Evolutionary conservation across 1,140 invertebrate genomes (phyloP).

Genomic region (Fopius arisanus): DNA sequence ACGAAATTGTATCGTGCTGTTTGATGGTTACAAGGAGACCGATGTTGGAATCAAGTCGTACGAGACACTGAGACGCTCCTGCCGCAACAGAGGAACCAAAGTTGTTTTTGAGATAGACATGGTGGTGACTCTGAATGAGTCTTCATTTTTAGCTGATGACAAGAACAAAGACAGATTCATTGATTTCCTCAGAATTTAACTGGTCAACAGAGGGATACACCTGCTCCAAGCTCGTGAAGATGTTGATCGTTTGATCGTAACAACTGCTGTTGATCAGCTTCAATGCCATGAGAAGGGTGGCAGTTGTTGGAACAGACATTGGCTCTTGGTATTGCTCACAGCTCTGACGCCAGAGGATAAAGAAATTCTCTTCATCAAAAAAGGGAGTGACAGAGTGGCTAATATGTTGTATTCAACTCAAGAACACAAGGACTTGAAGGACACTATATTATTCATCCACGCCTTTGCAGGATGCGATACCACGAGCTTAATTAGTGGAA

Average conservation of each 20-base stretch:
- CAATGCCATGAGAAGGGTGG: background rate
- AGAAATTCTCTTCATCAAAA: background rate
- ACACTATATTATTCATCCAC: background rate
- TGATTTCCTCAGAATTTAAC: background rate
- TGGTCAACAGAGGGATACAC: background rate
- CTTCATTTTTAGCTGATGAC: constrained; percentile 10
- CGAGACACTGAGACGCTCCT: background rate
- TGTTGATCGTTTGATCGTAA: constrained; percentile 27
- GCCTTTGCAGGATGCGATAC: constrained; percentile 17
- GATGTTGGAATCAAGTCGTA: background rate
- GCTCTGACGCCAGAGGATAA: background rate
- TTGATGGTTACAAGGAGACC: background rate
- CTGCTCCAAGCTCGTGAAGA: constrained; percentile 19
- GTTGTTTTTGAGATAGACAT: background rate
- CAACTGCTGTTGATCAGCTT: constrained; percentile 17
- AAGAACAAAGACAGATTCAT: constrained; percentile 22
- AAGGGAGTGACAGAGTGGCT: background rate
- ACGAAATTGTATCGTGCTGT: background rate
- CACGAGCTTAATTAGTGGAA: background rate
- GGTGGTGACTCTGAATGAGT: background rate
- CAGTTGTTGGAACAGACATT: background rate
- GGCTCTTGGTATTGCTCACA: background rate
- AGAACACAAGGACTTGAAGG: background rate
- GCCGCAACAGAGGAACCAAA: background rate
- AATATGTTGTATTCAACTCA: background rate